phyloP scores from a whole-genome alignment of 53 echinoderm and acorn worm species.

The Echinometra lucunter region DNA sequence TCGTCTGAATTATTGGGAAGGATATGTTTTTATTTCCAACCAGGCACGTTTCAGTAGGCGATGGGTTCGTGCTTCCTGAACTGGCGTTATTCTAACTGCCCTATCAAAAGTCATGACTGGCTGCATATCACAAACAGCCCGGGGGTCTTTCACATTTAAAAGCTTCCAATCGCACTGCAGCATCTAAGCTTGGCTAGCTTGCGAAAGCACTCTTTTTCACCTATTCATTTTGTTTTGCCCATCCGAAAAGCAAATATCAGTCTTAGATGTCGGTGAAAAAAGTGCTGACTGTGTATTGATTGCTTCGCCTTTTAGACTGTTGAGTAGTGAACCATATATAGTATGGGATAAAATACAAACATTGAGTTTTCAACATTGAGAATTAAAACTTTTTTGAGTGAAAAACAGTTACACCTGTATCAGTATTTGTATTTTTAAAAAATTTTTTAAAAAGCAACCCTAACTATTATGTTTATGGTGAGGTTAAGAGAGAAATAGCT shows the following conservation, averaged over 20 bases:
- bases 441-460: too few relatives aligned
- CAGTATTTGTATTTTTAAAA: not conserved
- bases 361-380: too few relatives aligned
- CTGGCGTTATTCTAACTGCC: conserved; percentile 7
- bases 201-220: not conserved
- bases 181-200: not conserved
- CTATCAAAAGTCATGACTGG: conserved; percentile 27
- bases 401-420: too few relatives aligned
- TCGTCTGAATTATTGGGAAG: not conserved
- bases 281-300: not conserved
- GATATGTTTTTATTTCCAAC: not conserved
- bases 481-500: too few relatives aligned
- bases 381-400: too few relatives aligned
- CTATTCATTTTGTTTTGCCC: not conserved
- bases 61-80: not conserved
- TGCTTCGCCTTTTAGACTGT: not conserved
- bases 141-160: conserved; percentile 1
- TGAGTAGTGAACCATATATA: not conserved
- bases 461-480: not conserved
- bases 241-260: conserved; percentile 12
- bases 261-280: not conserved
- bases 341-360: not conserved
- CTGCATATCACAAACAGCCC: conserved; percentile 12
- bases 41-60: not conserved
- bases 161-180: not conserved